Evolutionary conservation across 2,797 vertebrate genomes (phyloP).

Genomic region (Sphaeramia orbicularis): DNA sequence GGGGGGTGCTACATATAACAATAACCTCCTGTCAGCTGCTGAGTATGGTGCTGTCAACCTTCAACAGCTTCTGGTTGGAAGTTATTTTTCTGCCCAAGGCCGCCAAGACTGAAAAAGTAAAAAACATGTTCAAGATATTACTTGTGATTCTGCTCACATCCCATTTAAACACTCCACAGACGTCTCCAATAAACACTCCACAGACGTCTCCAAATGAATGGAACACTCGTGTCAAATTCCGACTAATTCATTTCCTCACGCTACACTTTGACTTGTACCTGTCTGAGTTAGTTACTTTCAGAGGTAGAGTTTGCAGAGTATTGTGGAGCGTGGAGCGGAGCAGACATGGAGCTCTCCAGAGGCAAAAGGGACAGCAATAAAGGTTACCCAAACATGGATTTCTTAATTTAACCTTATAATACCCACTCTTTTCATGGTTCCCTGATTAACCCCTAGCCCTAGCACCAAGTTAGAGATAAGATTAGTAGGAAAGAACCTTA

Average conservation of each 20-base stretch:
- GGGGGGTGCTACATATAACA: slow-evolving; percentile 53
- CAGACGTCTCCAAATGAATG: slow-evolving; percentile 46
- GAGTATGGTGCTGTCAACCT: slow-evolving; percentile 49
- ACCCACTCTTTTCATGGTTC: too few species aligned
- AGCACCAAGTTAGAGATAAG: too few species aligned
- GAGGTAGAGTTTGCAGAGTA: slow-evolving; percentile 33
- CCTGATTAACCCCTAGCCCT: too few species aligned
- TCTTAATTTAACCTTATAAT: too few species aligned
- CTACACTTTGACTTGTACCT: slow-evolving; percentile 38
- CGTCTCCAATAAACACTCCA: slow-evolving; percentile 35
- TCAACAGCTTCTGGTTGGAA: slow-evolving; percentile 54
- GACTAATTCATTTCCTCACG: slow-evolving; percentile 31
- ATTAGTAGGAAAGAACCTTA: too few species aligned
- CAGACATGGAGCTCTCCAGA: slow-evolving; percentile 3
- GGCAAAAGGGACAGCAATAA: slow-evolving; percentile 27
- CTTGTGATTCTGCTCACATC: slow-evolving; percentile 46
- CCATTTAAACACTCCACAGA: slow-evolving; percentile 39
- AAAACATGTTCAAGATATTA: slow-evolving; percentile 28
- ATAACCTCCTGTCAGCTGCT: slow-evolving; percentile 44
- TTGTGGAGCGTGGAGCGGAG: slow-evolving; percentile 9
- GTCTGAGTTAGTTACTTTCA: slow-evolving; percentile 16
- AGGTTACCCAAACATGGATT: slow-evolving; percentile 15
- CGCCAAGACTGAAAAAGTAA: slow-evolving; percentile 24
- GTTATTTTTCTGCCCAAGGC: slow-evolving; percentile 34
- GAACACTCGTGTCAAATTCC: slow-evolving; percentile 42